Evolutionary conservation across 92 coral and sea anemone species (phyloP).

Genomic region (Montipora capitata): DNA sequence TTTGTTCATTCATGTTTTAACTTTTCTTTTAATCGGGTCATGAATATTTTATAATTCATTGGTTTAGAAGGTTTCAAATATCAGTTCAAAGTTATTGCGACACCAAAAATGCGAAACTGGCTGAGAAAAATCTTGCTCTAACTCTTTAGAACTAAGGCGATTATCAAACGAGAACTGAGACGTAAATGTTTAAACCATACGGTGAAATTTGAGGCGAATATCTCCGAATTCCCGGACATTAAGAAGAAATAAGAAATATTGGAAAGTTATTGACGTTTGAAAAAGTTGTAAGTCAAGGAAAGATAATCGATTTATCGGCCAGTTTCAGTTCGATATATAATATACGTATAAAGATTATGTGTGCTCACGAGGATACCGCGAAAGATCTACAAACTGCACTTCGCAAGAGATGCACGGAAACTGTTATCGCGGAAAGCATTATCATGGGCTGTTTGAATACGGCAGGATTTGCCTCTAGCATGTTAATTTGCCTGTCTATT

Average conservation of each 20-base stretch:
- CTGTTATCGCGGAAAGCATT: conserved; percentile 47
- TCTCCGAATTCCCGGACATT: no score
- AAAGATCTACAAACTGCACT: conserved; percentile 23
- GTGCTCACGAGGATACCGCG: neutral
- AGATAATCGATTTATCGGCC: no score
- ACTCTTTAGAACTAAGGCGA: no score
- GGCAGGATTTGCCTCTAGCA: conserved; percentile 27
- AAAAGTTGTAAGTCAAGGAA: neutral
- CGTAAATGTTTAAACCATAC: no score
- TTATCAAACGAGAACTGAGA: no score
- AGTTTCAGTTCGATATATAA: no score
- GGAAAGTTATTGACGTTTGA: neutral
- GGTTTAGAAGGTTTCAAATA: neutral
- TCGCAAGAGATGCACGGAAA: conserved; percentile 54
- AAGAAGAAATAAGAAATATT: no score
- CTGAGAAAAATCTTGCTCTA: no score
- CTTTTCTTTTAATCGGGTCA: neutral
- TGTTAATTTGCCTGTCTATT: conserved; percentile 29
- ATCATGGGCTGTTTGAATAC: conserved; percentile 12
- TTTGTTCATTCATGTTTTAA: neutral
- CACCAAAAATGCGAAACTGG: neutral
- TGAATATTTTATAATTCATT: neutral
- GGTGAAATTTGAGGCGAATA: no score
- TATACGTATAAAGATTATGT: neutral
- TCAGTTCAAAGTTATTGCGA: neutral